Evolutionary conservation across 2,888 invertebrate species (phyloP).

Genomic region (Mythimna vitellina): DNA sequence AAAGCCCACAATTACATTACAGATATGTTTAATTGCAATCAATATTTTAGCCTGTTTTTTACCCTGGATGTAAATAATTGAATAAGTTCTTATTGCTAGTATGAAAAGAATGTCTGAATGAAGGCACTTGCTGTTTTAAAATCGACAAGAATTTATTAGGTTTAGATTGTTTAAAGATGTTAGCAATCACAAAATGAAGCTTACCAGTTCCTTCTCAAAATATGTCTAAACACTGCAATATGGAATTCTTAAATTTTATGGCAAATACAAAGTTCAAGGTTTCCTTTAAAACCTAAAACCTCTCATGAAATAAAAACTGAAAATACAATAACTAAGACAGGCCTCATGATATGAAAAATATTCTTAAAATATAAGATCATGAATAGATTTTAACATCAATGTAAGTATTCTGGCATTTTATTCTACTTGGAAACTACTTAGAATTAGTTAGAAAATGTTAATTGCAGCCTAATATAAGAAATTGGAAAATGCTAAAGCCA

Average conservation of each 20-base stretch:
- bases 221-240: background rate
- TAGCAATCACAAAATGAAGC: background rate
- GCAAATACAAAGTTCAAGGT: background rate
- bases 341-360: background rate
- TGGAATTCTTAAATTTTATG: background rate
- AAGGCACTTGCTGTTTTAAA: background rate
- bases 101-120: background rate
- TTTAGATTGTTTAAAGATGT: background rate
- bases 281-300: background rate
- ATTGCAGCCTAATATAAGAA: background rate
- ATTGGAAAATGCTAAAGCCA: background rate
- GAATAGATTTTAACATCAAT: background rate
- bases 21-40: constrained; percentile 53
- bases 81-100: constrained; percentile 9
- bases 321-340: background rate
- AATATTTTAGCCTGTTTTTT: constrained; percentile 47
- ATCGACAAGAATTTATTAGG: background rate
- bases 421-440: constrained; percentile 4
- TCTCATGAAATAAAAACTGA: background rate
- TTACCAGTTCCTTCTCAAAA: background rate
- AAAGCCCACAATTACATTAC: constrained; percentile 36
- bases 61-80: constrained; percentile 20
- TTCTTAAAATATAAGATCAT: background rate
- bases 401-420: background rate
- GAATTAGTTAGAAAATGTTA: background rate